Percentiles rank a stretch among this genome's conserved stretches.
Conservation (phyloP, 2,113 vertebrate species). For the Garra rufa region DNA sequence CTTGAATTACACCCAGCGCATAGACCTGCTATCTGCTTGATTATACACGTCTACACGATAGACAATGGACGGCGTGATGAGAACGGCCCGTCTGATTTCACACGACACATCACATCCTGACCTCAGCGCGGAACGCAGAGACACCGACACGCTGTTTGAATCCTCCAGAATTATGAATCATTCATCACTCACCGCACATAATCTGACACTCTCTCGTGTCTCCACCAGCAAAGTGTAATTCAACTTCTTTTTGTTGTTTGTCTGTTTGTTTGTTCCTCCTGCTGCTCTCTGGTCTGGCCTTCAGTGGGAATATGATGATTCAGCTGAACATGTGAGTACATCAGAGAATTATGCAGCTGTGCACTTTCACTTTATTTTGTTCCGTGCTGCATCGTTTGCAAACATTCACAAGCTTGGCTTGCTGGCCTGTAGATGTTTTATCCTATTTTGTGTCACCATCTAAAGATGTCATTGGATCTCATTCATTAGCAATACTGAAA, state of each 20-base stretch:
- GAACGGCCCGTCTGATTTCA: background rate
- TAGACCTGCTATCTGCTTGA: constrained; percentile 19
- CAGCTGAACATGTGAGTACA: constrained; percentile 98
- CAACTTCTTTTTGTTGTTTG: constrained; percentile 18
- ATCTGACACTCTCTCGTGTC: background rate
- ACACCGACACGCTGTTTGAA: background rate
- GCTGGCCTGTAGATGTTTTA: constrained; percentile 2
- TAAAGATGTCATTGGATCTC: background rate
- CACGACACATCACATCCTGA: background rate
- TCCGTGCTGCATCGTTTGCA: background rate
- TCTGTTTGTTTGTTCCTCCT: constrained; percentile 69
- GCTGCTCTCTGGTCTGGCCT: constrained; percentile 79
- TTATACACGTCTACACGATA: background rate
- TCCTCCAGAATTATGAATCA: constrained; percentile 13
- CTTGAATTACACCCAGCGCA: background rate
- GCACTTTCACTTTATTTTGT: background rate
- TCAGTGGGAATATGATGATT: constrained; percentile 99
- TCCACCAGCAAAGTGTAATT: background rate
- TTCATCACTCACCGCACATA: background rate
- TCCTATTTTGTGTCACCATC: background rate
- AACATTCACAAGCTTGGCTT: background rate
- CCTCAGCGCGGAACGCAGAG: background rate
- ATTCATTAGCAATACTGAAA: background rate
- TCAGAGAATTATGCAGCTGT: background rate
- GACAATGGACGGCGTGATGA: background rate